Base-by-base conservation (phyloP, 2,888 invertebrate species). In the Dascillus cervinus region DNA sequence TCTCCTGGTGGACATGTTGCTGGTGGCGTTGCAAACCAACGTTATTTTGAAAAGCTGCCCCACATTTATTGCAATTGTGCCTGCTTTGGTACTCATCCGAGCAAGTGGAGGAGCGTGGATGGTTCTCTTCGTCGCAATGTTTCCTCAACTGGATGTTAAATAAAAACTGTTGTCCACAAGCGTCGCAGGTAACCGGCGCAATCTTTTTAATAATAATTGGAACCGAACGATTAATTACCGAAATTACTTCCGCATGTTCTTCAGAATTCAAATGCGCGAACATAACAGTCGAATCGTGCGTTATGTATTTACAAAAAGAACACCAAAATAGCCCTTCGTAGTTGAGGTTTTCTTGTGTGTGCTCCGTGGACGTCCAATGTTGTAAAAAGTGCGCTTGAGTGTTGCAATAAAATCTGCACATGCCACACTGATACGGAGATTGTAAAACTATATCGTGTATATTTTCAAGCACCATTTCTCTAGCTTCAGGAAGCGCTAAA, bases 341-440 rank as follows among this genome's bases (percentile, higher is more conserved):
- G 43, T 67, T 59, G 2, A 59, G 49, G 4, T 73, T 70, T 13
- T 62, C 71, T 14, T 64, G 55, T 15, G 66, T 64, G 45, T 86
- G 86, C 11, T 70, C 68, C 1, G 69, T 60, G 3, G 84, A 81
- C 37, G 69, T 67, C 86, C 86, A 88, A 55, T 89, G 88, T 15
- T 70, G 69, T 52, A 82, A 66, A 52, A 82, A 86, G 31, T 72
- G 73, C 28, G 73, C 72, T 38, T 75, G 73, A 51, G 77, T 82
- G 57, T 89, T 88, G 47, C 84, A 83, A 58, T 86, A 92, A 62
- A 86, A 92, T 34, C 77, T 77, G 58, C 92, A 92, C 8, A 82
- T 73, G 22, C 76, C 76, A 56, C 92, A 92, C 61, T 89, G 90
- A 55, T 82, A 92, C 0, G 88, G 89, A 25, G 85, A 79, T 49